These are phyloP conservation scores for Cetoscarus ocellatus DNA, from an alignment of 2,797 vertebrate genomes.

Conservation along the genomic window DNA sequence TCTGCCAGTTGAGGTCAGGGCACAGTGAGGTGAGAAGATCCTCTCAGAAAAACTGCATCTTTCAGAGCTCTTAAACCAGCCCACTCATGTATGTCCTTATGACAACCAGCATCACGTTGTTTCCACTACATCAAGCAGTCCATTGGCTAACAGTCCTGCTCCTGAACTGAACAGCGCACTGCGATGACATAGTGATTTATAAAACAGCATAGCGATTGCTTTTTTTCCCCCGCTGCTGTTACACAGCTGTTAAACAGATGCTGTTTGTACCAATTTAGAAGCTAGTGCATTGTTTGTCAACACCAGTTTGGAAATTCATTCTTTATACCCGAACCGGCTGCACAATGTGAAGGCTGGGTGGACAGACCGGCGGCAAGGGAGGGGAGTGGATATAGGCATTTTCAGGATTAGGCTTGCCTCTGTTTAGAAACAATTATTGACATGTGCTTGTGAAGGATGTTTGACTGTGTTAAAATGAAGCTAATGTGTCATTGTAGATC, in stretches of 20 bases:
- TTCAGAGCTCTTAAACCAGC: slow-evolving; percentile 48
- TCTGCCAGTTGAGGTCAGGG: slow-evolving; percentile 27
- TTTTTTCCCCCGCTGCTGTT: slow-evolving; percentile 69
- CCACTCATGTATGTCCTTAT: slow-evolving; percentile 70
- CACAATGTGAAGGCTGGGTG: slow-evolving; percentile 40
- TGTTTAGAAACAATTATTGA: slow-evolving; percentile 62
- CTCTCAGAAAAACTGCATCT: slow-evolving; percentile 53
- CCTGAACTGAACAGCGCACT: slow-evolving; percentile 62
- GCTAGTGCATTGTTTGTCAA: slow-evolving; percentile 84
- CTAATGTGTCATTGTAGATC: slow-evolving; percentile 60
- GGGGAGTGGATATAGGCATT: slow-evolving; percentile 37
- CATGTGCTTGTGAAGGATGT: slow-evolving; percentile 31
- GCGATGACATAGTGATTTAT: slow-evolving; percentile 82
- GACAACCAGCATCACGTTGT: slow-evolving; percentile 61
- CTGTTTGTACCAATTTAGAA: slow-evolving; percentile 85
- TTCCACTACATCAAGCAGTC: slow-evolving; percentile 75
- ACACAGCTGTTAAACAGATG: slow-evolving; percentile 86
- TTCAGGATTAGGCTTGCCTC: slow-evolving; percentile 42
- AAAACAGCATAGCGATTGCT: slow-evolving; percentile 68
- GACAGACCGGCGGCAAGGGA: slow-evolving; percentile 17
- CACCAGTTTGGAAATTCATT: slow-evolving; percentile 82
- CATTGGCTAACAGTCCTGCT: slow-evolving; percentile 71
- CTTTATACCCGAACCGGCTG: slow-evolving; percentile 71
- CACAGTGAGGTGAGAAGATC: slow-evolving; percentile 54
- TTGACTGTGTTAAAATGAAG: slow-evolving; percentile 48